A percentile compares a stretch with the other conserved stretches of the same genome.
These are phyloP conservation scores for Amblyraja radiata DNA, from an alignment of 2,797 vertebrate species.

Conservation along the genomic window DNA sequence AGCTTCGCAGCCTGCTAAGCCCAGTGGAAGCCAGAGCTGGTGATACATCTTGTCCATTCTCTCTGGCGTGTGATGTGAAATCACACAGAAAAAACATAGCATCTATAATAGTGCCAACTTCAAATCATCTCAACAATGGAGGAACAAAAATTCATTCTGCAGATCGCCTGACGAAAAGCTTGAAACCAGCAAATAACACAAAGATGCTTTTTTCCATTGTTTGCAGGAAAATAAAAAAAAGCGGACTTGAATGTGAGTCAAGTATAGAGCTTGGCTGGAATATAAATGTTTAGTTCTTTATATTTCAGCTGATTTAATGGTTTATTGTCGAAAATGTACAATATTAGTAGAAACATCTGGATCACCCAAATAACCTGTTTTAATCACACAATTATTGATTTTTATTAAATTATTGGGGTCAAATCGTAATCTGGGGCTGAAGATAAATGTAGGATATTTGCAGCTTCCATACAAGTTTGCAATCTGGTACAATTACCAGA, in stretches of 20 bases:
- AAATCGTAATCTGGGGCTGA: too few relatives aligned
- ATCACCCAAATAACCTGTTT: too few relatives aligned
- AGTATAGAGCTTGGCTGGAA: not conserved
- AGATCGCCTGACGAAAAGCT: not conserved
- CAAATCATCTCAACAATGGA: not conserved
- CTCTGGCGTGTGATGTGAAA: not conserved
- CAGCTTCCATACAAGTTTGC: too few relatives aligned
- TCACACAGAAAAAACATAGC: not conserved
- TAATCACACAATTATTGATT: too few relatives aligned
- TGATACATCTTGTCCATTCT: not conserved
- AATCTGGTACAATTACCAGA: too few relatives aligned
- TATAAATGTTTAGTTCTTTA: too few relatives aligned
- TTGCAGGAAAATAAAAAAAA: not conserved
- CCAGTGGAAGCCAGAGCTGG: not conserved
- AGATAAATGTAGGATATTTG: too few relatives aligned
- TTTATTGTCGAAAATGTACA: too few relatives aligned
- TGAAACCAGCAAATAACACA: too few relatives aligned
- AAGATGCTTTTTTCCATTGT: not conserved
- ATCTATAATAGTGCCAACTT: not conserved
- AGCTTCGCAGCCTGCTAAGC: not conserved
- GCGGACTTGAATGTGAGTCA: not conserved
- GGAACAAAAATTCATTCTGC: not conserved
- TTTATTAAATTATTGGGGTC: too few relatives aligned
- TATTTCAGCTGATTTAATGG: too few relatives aligned
- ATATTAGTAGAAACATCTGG: too few relatives aligned